These are phyloP conservation scores for Brachionus calyciflorus DNA, from an alignment of 1,140 invertebrate species.

Conservation along the genomic window DNA sequence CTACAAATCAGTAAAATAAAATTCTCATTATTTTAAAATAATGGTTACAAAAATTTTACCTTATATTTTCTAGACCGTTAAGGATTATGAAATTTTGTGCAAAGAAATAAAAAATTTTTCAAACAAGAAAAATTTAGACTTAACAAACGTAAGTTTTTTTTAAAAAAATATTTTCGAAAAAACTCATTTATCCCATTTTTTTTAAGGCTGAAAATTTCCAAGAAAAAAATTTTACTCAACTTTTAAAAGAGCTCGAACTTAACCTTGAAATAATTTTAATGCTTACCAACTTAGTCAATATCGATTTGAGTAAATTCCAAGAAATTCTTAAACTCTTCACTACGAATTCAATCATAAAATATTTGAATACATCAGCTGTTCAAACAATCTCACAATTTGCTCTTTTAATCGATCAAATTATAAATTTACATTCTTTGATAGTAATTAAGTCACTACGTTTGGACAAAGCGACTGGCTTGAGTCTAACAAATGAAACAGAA, in stretches of 20 bases:
- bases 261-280: constrained; percentile 6
- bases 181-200: not conserved
- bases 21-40: not conserved
- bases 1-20: constrained; percentile 28
- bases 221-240: not conserved
- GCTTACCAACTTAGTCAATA: not conserved
- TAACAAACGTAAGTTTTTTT: constrained; percentile 19
- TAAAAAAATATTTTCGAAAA: not conserved
- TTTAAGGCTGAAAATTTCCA: not conserved
- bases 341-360: constrained; percentile 8
- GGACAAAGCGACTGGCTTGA: constrained; percentile 3
- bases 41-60: not conserved
- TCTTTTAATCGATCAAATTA: constrained; percentile 3
- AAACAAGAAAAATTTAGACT: not conserved
- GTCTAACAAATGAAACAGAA: not conserved
- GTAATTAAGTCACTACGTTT: constrained; percentile 1
- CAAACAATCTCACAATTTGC: not conserved
- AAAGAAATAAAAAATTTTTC: constrained; percentile 37
- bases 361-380: not conserved
- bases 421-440: constrained; percentile 18
- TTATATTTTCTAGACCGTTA: constrained; percentile 4
- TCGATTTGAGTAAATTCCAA: constrained; percentile 9
- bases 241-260: constrained; percentile 17
- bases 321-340: constrained; percentile 28
- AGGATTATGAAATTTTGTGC: not conserved